Conservation (phyloP, 2,797 vertebrate species). For the Emydoidea blandingii region DNA sequence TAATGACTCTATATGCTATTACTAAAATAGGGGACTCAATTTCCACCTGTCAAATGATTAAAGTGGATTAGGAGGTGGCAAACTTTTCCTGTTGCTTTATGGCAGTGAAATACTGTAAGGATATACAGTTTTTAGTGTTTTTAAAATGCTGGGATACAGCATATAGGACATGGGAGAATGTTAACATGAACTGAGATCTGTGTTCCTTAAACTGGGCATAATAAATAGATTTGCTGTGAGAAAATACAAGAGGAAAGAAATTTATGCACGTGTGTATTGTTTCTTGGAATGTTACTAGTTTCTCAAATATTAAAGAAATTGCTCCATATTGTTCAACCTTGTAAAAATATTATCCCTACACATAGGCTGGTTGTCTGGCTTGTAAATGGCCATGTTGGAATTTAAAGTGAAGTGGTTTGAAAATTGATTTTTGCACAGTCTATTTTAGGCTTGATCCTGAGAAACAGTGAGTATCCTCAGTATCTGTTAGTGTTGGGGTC, state of each 20-base stretch:
- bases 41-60: not conserved
- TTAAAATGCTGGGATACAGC: not conserved
- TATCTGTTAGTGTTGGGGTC: not conserved
- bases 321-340: not conserved
- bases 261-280: not conserved
- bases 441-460: not conserved
- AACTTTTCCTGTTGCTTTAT: not conserved
- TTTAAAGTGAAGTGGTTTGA: not conserved
- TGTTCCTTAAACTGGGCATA: not conserved
- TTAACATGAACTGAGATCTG: not conserved
- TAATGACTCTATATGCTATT: not conserved
- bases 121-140: not conserved
- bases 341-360: not conserved
- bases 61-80: not conserved
- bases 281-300: not conserved
- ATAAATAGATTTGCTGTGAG: not conserved
- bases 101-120: not conserved
- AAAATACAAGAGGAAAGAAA: not conserved
- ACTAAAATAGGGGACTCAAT: not conserved
- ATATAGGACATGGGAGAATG: not conserved
- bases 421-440: not conserved
- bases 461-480: not conserved
- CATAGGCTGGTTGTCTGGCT: not conserved
- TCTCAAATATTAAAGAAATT: not conserved
- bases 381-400: not conserved